A percentile compares a stretch with the other conserved stretches of the same genome.
Conservation (phyloP, 2,797 vertebrate species). For the Hydrolagus colliei region DNA sequence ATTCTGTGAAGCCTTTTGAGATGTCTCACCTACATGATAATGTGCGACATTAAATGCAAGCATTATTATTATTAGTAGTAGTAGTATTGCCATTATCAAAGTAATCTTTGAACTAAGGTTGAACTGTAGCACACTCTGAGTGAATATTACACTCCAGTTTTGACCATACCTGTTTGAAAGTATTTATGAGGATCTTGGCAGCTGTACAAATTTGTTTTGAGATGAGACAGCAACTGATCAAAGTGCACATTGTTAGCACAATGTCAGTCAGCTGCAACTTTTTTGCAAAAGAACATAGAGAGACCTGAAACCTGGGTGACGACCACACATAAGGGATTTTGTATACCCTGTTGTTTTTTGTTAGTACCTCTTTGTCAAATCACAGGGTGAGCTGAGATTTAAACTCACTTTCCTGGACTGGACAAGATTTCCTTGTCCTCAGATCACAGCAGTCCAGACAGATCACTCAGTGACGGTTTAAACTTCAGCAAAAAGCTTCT, state of each 20-base stretch:
- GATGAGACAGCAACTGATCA: constrained; percentile 12
- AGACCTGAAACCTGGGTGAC: neutral
- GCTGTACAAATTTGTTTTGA: neutral
- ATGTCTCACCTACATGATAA: no score
- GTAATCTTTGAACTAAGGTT: neutral
- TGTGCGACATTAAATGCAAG: no score
- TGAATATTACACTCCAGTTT: neutral
- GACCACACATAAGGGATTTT: neutral
- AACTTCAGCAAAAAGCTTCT: neutral
- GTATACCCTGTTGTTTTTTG: neutral
- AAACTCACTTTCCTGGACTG: neutral
- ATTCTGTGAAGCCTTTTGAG: no score
- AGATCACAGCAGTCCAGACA: no score
- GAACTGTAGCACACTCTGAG: neutral
- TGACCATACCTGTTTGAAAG: neutral
- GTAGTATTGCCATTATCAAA: no score
- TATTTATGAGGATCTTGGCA: neutral
- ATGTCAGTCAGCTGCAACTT: no score
- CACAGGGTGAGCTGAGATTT: neutral
- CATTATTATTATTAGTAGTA: no score
- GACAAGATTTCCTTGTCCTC: neutral
- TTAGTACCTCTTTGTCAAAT: neutral
- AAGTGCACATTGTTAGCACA: constrained; percentile 1
- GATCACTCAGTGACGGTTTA: neutral
- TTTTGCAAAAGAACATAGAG: neutral